Conservation (phyloP, 2,888 invertebrate species). For the Drosophila sordidapex region DNA sequence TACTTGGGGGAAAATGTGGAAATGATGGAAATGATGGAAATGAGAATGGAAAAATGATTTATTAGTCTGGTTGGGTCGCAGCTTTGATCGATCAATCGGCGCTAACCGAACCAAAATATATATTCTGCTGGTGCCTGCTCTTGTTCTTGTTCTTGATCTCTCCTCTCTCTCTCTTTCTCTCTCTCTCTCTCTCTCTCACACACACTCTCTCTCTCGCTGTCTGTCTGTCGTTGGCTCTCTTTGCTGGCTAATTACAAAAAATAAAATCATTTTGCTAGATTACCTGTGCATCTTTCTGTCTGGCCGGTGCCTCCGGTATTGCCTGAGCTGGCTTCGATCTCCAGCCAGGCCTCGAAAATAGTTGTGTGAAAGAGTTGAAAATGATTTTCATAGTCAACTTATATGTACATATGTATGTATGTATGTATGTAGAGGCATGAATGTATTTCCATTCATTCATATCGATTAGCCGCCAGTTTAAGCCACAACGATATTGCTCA, state of each 20-base stretch:
- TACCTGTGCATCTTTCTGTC: constrained; percentile 2
- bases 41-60: constrained; percentile 72
- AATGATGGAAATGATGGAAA: constrained; percentile 41
- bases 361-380: constrained; percentile 32
- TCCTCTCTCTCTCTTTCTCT: background rate
- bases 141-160: constrained; percentile 5
- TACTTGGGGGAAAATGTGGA: constrained; percentile 28
- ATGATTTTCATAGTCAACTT: constrained; percentile 20
- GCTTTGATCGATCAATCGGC: constrained; percentile 79
- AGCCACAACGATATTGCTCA: constrained; percentile 2
- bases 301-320: constrained; percentile 21
- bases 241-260: constrained; percentile 62
- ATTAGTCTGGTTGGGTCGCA: constrained; percentile 53
- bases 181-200: background rate
- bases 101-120: constrained; percentile 45
- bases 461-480: constrained; percentile 38
- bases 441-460: constrained; percentile 36
- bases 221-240: constrained; percentile 31
- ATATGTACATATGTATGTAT: background rate
- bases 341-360: constrained; percentile 12
- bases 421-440: background rate
- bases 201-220: background rate
- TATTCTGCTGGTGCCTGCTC: constrained; percentile 47
- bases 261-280: constrained; percentile 48
- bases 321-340: constrained; percentile 10